A percentile compares a stretch with the other conserved stretches of the same genome.
Conservation (phyloP, 2,888 invertebrate genomes). For the Hypselothyrea guttata region DNA sequence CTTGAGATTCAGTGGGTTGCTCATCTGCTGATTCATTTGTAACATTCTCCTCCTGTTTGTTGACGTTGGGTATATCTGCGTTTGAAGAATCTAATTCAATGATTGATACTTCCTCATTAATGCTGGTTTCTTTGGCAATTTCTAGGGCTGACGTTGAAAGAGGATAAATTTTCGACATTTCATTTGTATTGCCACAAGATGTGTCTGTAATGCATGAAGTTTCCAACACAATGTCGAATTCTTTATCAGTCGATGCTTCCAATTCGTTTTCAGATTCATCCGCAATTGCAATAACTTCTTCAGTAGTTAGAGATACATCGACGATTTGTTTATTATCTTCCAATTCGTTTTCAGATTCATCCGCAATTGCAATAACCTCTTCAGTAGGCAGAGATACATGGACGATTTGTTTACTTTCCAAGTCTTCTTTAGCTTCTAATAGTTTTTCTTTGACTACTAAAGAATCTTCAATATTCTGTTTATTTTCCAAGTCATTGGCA, state of each 20-base stretch:
- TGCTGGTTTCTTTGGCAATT: neutral
- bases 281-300: neutral
- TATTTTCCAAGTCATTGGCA: neutral
- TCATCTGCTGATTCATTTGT: neutral
- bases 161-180: too few relatives aligned
- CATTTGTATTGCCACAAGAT: neutral
- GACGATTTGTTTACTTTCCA: neutral
- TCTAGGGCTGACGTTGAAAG: neutral
- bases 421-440: neutral
- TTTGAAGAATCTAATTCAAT: conserved; percentile 9
- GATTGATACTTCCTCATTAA: conserved; percentile 4
- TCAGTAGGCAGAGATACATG: neutral
- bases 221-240: conserved; percentile 11
- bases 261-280: conserved; percentile 1
- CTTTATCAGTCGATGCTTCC: conserved; percentile 14
- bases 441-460: neutral
- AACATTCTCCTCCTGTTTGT: neutral
- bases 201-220: conserved; percentile 8
- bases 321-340: neutral
- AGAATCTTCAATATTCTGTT: neutral
- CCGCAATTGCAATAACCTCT: neutral
- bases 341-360: neutral
- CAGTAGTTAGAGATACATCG: neutral
- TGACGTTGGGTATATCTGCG: neutral
- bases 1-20: too few relatives aligned